A percentile compares a stretch with the other conserved stretches of the same genome.
Evolutionary conservation across 2,113 vertebrate species (phyloP).

Genomic region (Rhagologus leucostigma): DNA sequence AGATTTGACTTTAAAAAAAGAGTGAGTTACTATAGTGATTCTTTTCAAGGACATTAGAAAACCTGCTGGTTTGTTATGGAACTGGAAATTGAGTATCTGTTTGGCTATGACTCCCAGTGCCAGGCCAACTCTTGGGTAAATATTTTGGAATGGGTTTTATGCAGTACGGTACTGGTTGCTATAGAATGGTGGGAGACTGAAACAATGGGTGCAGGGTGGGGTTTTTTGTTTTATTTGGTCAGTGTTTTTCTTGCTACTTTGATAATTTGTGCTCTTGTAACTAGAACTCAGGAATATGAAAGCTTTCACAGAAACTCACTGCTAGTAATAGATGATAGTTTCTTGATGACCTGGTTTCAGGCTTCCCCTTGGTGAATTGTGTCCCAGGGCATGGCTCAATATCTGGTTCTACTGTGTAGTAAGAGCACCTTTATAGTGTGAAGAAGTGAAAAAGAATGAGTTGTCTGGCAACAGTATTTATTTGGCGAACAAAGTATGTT

Average conservation of each 20-base stretch:
- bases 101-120: not conserved
- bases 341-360: not conserved
- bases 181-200: not conserved
- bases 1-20: not conserved
- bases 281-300: not conserved
- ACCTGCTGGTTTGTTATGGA: not conserved
- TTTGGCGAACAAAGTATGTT: not conserved
- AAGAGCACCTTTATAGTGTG: not conserved
- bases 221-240: not conserved
- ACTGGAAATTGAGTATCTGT: not conserved
- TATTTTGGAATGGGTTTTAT: not conserved
- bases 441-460: not conserved
- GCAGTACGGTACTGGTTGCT: not conserved
- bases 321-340: not conserved
- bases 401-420: not conserved
- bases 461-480: not conserved
- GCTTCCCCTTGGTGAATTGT: not conserved
- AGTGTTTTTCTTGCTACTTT: not conserved
- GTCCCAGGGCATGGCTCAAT: not conserved
- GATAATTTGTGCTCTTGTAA: not conserved
- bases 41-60: not conserved
- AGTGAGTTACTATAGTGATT: not conserved
- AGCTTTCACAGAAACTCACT: not conserved
- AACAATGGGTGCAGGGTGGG: not conserved
- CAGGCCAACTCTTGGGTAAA: not conserved